Percentiles rank a stretch among this genome's conserved stretches.
Evolutionary conservation across 1,140 invertebrate species (phyloP).

Genomic region (Gyrodactylus salaris): DNA sequence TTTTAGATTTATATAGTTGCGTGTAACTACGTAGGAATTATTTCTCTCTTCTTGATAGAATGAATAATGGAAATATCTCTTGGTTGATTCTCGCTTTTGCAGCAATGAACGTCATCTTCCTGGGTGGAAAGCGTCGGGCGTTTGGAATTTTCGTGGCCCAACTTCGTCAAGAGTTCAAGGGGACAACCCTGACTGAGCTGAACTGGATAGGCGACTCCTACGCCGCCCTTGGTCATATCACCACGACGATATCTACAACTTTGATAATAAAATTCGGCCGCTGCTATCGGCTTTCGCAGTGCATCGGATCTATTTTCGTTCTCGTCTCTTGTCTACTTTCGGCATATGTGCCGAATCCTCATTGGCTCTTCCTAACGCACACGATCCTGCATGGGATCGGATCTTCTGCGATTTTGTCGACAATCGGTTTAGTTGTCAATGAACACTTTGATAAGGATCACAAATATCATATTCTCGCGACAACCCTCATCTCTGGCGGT

Average conservation of each 20-base stretch:
- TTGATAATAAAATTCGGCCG: constrained; percentile 1
- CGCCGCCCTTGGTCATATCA: constrained; percentile 4
- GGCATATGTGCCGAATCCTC: constrained; percentile 3
- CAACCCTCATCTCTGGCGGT: constrained; percentile 1
- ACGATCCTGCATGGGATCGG: constrained; percentile 6
- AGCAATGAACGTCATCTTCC: constrained; percentile 6
- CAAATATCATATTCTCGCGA: constrained; percentile 6
- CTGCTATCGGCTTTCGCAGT: not conserved
- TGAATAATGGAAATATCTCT: not conserved
- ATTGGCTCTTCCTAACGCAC: constrained; percentile 7
- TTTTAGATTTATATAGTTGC: too few relatives aligned
- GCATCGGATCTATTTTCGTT: not conserved
- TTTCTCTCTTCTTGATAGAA: not conserved
- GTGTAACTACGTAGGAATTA: too few relatives aligned
- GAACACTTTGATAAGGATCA: constrained; percentile 6
- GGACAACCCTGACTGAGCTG: not conserved
- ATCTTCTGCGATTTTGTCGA: not conserved
- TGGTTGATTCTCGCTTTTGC: constrained; percentile 6
- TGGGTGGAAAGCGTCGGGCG: constrained; percentile 4
- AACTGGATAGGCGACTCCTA: constrained; percentile 8
- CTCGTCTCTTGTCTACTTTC: not conserved
- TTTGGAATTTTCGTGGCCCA: constrained; percentile 6
- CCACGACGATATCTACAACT: constrained; percentile 1
- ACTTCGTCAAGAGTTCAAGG: not conserved
- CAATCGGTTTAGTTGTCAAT: constrained; percentile 6